Evolutionary conservation across 1,140 invertebrate species (phyloP).

Genomic region (Mesaphorura yosii): DNA sequence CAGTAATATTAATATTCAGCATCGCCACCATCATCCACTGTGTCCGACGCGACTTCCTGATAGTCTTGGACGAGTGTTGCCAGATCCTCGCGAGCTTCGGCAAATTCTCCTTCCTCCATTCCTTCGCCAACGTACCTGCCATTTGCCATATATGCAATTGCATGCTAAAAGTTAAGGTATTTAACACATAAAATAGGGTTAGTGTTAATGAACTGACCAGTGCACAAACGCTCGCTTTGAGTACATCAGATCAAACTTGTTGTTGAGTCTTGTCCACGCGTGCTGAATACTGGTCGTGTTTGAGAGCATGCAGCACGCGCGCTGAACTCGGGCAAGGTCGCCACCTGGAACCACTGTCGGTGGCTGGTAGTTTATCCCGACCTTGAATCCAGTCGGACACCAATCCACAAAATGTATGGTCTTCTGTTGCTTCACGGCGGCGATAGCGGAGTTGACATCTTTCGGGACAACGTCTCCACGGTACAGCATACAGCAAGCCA

Average conservation of each 20-base stretch:
- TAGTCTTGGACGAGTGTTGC: slow-evolving; percentile 43
- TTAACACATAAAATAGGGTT: too few species aligned
- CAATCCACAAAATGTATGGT: slow-evolving; percentile 77
- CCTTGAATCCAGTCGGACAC: slow-evolving; percentile 78
- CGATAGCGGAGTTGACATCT: slow-evolving; percentile 68
- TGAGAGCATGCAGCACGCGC: slow-evolving; percentile 32
- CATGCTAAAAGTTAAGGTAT: too few species aligned
- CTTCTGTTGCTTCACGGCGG: slow-evolving; percentile 62
- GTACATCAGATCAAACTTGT: slow-evolving; percentile 50
- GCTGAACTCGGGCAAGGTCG: slow-evolving; percentile 42
- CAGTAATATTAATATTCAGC: too few species aligned
- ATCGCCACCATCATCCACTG: background rate
- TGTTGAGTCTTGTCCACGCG: slow-evolving; percentile 47
- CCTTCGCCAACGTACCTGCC: slow-evolving; percentile 58
- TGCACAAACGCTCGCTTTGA: slow-evolving; percentile 62
- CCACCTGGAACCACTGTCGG: slow-evolving; percentile 40
- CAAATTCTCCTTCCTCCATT: slow-evolving; percentile 58
- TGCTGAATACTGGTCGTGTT: slow-evolving; percentile 35
- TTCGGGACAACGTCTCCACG: slow-evolving; percentile 45
- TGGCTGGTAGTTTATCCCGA: slow-evolving; percentile 36
- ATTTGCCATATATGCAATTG: too few species aligned
- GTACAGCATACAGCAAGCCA: slow-evolving; percentile 66
- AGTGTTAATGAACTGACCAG: too few species aligned
- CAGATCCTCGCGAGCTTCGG: slow-evolving; percentile 46
- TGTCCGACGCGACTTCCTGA: slow-evolving; percentile 25